Evolutionary conservation across 2,888 invertebrate genomes (phyloP).

Genomic region (Dolichomitus sp.): DNA sequence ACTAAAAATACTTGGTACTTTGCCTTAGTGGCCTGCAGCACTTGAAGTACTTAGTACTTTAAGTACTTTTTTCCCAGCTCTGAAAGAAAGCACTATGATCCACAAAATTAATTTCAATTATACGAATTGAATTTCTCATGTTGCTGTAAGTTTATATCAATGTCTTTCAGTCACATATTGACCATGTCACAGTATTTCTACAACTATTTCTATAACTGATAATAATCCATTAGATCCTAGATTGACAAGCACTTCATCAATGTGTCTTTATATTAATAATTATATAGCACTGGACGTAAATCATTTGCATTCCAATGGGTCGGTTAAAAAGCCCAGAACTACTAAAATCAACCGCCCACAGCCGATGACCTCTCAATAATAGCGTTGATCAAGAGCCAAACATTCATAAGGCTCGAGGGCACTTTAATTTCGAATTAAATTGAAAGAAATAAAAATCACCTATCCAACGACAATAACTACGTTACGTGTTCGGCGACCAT

Average conservation of each 20-base stretch:
- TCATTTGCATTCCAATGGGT: slow-evolving; percentile 34
- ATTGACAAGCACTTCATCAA: slow-evolving; percentile 79
- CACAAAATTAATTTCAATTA: background rate
- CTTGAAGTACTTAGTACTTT: too few relatives aligned
- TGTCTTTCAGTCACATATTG: slow-evolving; percentile 69
- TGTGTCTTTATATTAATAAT: slow-evolving; percentile 82
- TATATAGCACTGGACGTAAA: slow-evolving; percentile 71
- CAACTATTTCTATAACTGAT: background rate
- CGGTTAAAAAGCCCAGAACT: background rate
- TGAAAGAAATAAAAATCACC: background rate
- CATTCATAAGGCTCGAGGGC: background rate
- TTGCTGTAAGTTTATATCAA: background rate
- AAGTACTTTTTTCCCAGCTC: too few relatives aligned
- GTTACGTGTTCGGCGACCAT: slow-evolving; percentile 32
- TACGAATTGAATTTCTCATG: slow-evolving; percentile 5
- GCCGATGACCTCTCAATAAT: slow-evolving; percentile 6
- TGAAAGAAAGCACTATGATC: background rate
- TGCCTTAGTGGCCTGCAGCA: too few relatives aligned
- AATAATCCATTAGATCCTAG: slow-evolving; percentile 73
- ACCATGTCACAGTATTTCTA: slow-evolving; percentile 76
- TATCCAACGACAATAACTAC: slow-evolving; percentile 3
- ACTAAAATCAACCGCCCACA: background rate
- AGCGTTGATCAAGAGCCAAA: slow-evolving; percentile 8
- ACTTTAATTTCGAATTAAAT: slow-evolving; percentile 1
- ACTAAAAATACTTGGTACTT: too few relatives aligned